These are phyloP conservation scores for Struthio camelus DNA, from an alignment of 2,113 vertebrate genomes.

Conservation along the genomic window DNA sequence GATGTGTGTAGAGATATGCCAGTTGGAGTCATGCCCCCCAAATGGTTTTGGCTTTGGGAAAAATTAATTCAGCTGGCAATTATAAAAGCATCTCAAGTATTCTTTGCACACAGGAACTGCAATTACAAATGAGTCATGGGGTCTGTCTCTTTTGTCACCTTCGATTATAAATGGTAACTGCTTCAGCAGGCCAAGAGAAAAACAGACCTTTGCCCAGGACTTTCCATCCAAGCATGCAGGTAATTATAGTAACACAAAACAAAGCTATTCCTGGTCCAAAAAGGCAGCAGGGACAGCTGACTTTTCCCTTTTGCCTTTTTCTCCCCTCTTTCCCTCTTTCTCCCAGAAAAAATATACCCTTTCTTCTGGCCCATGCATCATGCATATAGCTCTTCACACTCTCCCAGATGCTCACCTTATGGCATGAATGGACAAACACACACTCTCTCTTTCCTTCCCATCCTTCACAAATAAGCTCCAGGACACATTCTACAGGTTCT, in stretches of 20 bases:
- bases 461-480: not conserved
- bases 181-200: not conserved
- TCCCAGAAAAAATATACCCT: not conserved
- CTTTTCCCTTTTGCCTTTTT: not conserved
- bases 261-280: not conserved
- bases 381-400: not conserved
- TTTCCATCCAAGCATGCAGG: not conserved
- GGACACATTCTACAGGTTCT: not conserved
- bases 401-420: not conserved
- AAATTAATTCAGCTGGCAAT: not conserved
- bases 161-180: not conserved
- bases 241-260: not conserved
- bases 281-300: not conserved
- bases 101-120: not conserved
- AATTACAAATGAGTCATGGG: not conserved
- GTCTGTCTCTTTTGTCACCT: not conserved
- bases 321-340: not conserved
- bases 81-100: not conserved
- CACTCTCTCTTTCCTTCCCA: fast-evolving
- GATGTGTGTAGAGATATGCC: not conserved
- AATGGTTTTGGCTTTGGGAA: not conserved
- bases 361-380: not conserved
- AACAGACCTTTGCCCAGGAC: not conserved
- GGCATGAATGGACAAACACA: not conserved
- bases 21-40: not conserved